phyloP scores from a whole-genome alignment of 2,113 vertebrate species.

The Pseudorhombus dupliciocellatus region DNA sequence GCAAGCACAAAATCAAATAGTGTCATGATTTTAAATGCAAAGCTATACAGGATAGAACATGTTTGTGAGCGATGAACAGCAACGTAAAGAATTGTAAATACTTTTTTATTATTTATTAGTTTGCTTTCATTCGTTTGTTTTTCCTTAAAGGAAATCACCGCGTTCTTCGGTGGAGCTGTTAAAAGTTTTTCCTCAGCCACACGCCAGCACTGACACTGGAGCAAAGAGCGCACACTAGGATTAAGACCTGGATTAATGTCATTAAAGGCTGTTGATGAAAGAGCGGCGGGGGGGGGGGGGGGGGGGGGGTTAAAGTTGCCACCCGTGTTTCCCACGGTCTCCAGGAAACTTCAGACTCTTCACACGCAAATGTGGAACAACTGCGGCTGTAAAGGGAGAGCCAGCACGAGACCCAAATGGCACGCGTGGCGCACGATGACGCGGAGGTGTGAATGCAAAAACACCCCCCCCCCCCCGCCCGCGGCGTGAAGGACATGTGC shows the following conservation, averaged over 20 bases:
- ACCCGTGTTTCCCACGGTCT: slow-evolving; percentile 35
- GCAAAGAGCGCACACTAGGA: background rate
- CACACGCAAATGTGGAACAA: slow-evolving; percentile 7
- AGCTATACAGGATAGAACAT: too few relatives aligned
- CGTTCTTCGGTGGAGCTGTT: too few relatives aligned
- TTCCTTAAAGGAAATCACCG: too few relatives aligned
- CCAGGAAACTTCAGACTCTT: slow-evolving; percentile 29
- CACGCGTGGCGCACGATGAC: slow-evolving; percentile 44
- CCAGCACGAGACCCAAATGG: slow-evolving; percentile 56
- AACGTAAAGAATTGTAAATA: too few relatives aligned
- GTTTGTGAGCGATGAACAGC: too few relatives aligned
- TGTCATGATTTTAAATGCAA: too few relatives aligned
- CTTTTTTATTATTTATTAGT: too few relatives aligned
- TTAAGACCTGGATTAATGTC: background rate
- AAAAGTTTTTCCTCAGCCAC: too few relatives aligned
- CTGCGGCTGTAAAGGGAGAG: slow-evolving; percentile 10
- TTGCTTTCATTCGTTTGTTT: too few relatives aligned
- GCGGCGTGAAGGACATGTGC: slow-evolving; percentile 28
- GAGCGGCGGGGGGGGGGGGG: background rate
- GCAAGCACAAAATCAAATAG: too few relatives aligned
- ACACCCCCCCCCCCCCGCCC: background rate
- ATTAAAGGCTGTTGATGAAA: slow-evolving; percentile 6
- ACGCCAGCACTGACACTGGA: too few relatives aligned
- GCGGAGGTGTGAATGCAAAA: slow-evolving; percentile 30
- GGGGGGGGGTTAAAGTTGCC: background rate